phyloP scores from a whole-genome alignment of 2,888 invertebrate species.

The Eristalis pertinax region DNA sequence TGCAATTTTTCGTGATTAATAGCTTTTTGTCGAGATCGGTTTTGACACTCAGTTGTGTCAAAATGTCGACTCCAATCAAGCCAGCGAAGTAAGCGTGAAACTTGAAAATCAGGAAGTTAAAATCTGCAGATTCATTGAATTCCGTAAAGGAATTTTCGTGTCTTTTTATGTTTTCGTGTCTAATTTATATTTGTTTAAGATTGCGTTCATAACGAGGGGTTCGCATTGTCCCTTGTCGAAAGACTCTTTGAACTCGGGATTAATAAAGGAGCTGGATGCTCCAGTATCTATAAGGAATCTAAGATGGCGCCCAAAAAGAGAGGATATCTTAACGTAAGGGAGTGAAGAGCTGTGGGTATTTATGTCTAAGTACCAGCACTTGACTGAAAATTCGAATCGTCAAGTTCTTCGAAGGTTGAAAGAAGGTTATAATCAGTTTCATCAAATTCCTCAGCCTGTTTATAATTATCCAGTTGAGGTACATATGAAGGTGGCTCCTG shows the following conservation, averaged over 20 bases:
- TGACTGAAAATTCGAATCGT: constrained; percentile 62
- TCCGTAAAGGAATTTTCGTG: too few relatives aligned
- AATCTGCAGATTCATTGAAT: too few relatives aligned
- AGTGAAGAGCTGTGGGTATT: constrained; percentile 40
- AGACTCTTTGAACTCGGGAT: constrained; percentile 23
- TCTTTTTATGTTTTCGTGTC: constrained; percentile 9
- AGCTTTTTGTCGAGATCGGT: constrained; percentile 35
- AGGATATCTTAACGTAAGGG: constrained; percentile 32
- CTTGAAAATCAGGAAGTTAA: too few relatives aligned
- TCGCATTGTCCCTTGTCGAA: constrained; percentile 22
- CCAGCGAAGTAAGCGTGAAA: too few relatives aligned
- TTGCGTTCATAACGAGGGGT: constrained; percentile 22
- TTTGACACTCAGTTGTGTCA: background rate
- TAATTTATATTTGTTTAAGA: constrained; percentile 25
- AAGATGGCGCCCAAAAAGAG: too few relatives aligned
- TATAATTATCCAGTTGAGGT: background rate
- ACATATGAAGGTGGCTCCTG: background rate
- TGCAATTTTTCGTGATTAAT: constrained; percentile 28
- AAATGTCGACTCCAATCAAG: background rate
- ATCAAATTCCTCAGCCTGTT: background rate
- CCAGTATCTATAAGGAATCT: constrained; percentile 42
- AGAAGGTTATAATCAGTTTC: background rate
- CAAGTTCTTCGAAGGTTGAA: constrained; percentile 6
- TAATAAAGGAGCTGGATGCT: constrained; percentile 54
- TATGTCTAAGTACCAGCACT: constrained; percentile 31